Evolutionary conservation across 37 sponge, comb jelly and placozoan species (phyloP).

Genomic region (Geodia barretti): DNA sequence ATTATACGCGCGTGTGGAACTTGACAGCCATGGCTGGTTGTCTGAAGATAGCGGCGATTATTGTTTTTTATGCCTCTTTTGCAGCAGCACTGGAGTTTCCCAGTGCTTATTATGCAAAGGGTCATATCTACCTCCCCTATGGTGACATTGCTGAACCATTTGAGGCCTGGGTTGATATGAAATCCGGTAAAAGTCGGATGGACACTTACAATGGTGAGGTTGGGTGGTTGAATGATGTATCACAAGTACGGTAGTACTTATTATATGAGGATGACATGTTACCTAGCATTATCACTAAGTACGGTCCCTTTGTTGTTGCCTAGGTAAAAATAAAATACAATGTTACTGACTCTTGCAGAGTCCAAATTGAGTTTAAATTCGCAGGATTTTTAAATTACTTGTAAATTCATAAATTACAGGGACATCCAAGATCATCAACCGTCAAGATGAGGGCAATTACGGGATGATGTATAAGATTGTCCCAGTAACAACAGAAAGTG

Average conservation of each 20-base stretch:
- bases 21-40: too few relatives aligned
- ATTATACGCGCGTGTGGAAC: too few relatives aligned
- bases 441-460: conserved; percentile 17
- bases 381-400: not conserved
- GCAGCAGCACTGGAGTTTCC: conserved; percentile 36
- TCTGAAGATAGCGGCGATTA: not conserved
- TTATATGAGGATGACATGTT: not conserved
- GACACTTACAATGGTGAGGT: conserved; percentile 72
- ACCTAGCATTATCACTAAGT: not conserved
- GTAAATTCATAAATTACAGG: conserved; percentile 15
- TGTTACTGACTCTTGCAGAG: not conserved
- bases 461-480: conserved; percentile 83
- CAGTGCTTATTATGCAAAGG: conserved; percentile 63
- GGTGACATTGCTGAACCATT: conserved; percentile 87
- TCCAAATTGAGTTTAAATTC: too few relatives aligned
- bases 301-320: not conserved
- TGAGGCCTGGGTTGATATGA: conserved; percentile 74
- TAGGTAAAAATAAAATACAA: too few relatives aligned
- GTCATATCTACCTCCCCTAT: conserved; percentile 74
- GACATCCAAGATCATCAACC: conserved; percentile 44
- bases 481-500: conserved; percentile 66
- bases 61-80: not conserved
- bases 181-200: conserved; percentile 63
- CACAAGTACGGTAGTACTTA: not conserved
- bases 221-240: too few relatives aligned